A percentile compares a stretch with the other conserved stretches of the same genome.
These are phyloP conservation scores for Lordiphosa clarofinis DNA, from an alignment of 1,140 invertebrate genomes.

Conservation along the genomic window DNA sequence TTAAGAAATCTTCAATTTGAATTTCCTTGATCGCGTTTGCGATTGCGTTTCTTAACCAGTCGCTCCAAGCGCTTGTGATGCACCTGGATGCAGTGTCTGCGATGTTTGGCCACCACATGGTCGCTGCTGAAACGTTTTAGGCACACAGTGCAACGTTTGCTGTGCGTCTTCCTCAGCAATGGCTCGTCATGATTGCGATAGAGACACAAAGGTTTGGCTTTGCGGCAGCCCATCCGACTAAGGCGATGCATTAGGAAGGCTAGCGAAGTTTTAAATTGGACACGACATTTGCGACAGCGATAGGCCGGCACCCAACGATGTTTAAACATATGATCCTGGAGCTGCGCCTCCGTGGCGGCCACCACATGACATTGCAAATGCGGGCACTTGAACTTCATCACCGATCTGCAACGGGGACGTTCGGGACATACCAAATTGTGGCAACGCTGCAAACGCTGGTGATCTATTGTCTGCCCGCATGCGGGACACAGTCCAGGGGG, in stretches of 20 bases:
- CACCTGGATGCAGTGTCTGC: conserved; percentile 21
- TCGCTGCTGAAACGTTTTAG: conserved; percentile 19
- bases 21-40: too few species aligned
- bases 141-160: conserved; percentile 34
- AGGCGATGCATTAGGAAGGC: conserved; percentile 31
- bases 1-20: conserved; percentile 2
- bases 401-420: background rate
- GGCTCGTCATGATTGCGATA: background rate
- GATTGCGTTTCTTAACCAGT: too few species aligned
- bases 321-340: conserved; percentile 29
- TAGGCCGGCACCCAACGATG: conserved; percentile 23
- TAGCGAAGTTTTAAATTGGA: conserved; percentile 21
- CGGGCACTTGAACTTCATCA: conserved; percentile 42
- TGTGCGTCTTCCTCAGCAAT: background rate
- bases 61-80: conserved; percentile 11
- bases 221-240: background rate
- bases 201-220: conserved; percentile 14
- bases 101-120: conserved; percentile 13
- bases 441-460: conserved; percentile 13
- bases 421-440: conserved; percentile 34
- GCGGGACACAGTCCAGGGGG: conserved; percentile 31
- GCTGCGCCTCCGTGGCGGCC: conserved; percentile 19
- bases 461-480: conserved; percentile 35
- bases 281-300: conserved; percentile 20
- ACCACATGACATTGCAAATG: conserved; percentile 33